These are phyloP conservation scores for Aethina tumida DNA, from an alignment of 1,140 invertebrate species.

Conservation along the genomic window DNA sequence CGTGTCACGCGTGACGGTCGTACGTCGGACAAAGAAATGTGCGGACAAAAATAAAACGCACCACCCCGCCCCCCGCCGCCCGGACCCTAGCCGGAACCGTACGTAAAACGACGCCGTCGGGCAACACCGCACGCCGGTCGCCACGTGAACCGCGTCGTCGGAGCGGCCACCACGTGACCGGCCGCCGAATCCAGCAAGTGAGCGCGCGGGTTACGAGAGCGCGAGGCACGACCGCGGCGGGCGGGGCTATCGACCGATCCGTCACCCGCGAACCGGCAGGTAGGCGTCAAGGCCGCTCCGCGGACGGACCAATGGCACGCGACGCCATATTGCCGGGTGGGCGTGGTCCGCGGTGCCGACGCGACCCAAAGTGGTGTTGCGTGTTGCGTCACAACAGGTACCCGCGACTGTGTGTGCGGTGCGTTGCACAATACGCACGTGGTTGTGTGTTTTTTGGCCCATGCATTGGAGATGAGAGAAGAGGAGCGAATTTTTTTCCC, in stretches of 20 bases:
- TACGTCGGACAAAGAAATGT: no score
- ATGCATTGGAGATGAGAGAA: slow-evolving; percentile 1
- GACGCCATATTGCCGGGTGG: slow-evolving; percentile 32
- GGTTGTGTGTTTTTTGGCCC: background rate
- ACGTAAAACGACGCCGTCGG: no score
- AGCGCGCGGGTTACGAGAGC: slow-evolving; percentile 17
- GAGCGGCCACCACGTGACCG: slow-evolving; percentile 24
- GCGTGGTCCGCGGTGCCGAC: slow-evolving; percentile 23
- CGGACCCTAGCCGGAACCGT: no score
- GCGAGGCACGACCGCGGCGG: slow-evolving; percentile 23
- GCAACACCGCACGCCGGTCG: slow-evolving; percentile 13
- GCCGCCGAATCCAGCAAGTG: slow-evolving; percentile 28
- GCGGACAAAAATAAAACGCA: no score
- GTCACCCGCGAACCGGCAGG: slow-evolving; percentile 26
- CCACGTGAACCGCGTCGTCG: slow-evolving; percentile 19
- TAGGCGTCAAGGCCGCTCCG: slow-evolving; percentile 26
- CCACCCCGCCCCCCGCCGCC: no score
- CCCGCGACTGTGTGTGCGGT: background rate
- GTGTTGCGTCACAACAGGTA: slow-evolving; percentile 9
- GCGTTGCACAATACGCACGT: slow-evolving; percentile 6
- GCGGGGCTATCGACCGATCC: slow-evolving; percentile 27
- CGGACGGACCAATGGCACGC: slow-evolving; percentile 29
- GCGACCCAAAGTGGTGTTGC: slow-evolving; percentile 16
- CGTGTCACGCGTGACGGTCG: no score
- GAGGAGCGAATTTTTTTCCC: no score